phyloP scores from a whole-genome alignment of 2,113 vertebrate species.

The Tychaedon coryphoeus region DNA sequence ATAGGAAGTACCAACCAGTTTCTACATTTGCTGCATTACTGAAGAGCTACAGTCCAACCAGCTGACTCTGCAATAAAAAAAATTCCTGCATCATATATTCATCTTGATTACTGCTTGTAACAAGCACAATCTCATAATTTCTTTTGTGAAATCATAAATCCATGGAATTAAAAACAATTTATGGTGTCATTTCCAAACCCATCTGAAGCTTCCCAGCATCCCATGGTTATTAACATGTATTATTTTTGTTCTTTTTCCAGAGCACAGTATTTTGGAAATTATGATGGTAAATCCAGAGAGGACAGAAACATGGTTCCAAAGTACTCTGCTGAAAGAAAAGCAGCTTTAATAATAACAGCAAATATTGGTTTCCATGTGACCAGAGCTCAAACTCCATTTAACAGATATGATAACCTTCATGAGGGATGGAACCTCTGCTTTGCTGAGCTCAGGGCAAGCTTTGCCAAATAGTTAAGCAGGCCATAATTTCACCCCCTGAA shows the following conservation, averaged over 20 bases:
- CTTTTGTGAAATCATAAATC: neutral
- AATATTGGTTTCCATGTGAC: neutral
- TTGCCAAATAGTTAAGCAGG: neutral
- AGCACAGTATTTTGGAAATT: neutral
- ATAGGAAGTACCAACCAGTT: neutral
- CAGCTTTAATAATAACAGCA: neutral
- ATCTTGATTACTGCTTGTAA: neutral
- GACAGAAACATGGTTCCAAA: slow-evolving; percentile 2
- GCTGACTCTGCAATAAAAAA: neutral
- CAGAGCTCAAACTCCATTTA: slow-evolving; percentile 20
- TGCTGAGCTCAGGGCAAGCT: neutral
- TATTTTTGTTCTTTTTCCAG: slow-evolving; percentile 43
- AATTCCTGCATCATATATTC: neutral
- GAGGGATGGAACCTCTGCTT: neutral
- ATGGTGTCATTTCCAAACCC: neutral
- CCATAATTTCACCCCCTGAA: neutral
- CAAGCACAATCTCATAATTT: neutral
- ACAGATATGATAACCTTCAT: neutral
- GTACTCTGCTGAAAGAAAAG: neutral
- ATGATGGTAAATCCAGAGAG: neutral
- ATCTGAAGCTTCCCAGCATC: neutral
- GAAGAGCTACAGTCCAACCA: neutral
- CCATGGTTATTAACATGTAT: neutral
- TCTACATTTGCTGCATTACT: neutral
- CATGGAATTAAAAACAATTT: neutral